Conservation (phyloP, 2,113 vertebrate genomes). For the Tragelaphus imberbis region DNA sequence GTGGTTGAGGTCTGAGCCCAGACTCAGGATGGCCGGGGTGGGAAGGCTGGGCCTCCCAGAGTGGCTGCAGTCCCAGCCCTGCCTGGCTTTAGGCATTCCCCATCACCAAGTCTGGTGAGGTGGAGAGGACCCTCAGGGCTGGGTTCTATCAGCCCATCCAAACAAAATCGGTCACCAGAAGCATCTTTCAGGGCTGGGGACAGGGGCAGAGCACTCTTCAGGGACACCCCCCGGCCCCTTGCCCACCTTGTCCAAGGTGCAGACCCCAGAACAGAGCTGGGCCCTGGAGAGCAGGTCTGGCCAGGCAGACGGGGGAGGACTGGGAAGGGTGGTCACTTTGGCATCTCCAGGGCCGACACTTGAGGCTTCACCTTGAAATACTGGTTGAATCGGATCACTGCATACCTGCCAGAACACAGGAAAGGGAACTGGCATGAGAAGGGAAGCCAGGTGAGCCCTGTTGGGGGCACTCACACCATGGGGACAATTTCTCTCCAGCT, state of each 20-base stretch:
- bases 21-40: background rate
- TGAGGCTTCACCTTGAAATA: constrained; percentile 96
- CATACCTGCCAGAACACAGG: constrained; percentile 84
- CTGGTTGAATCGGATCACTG: constrained; percentile 93
- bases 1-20: background rate
- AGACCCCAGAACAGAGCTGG: background rate
- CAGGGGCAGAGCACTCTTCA: background rate
- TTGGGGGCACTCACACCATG: accelerated
- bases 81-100: constrained; percentile 42
- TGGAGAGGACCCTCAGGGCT: background rate
- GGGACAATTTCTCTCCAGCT: background rate
- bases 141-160: background rate
- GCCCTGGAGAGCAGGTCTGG: background rate
- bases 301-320: background rate
- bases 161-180: constrained; percentile 16
- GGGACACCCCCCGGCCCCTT: constrained; percentile 3
- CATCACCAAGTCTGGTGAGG: background rate
- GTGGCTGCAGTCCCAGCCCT: background rate
- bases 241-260: background rate
- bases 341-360: constrained; percentile 88
- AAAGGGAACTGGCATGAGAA: background rate
- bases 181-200: background rate
- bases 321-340: constrained; percentile 81
- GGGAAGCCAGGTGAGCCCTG: background rate
- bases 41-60: background rate